Base-by-base conservation (phyloP, 1,140 invertebrate species). In the Drosophila elegans region DNA sequence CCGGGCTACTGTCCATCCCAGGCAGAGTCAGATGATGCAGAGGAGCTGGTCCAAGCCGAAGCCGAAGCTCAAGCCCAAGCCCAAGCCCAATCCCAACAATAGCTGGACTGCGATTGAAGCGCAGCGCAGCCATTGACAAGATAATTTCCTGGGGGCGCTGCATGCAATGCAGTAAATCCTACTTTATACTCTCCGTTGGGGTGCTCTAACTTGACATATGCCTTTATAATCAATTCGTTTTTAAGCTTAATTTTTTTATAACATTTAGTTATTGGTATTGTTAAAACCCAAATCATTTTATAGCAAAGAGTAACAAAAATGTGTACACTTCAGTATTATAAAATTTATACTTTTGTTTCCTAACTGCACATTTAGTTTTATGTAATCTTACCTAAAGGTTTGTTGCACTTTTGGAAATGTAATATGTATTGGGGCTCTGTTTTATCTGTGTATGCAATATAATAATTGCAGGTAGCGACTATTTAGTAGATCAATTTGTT, bases 111-210 rank as follows among this genome's bases (percentile, higher is more conserved):
- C 81, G 80, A 85, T 85, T 85, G 81, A 85, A 85, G 81, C 81
- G 63, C 78, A 85, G 81, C 81, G 63, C 78, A 85, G 74, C 78
- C 83, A 88, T 86, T 86, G 82, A 86, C 82, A 86, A 86, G 83
- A 86, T 86, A 86, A 86, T 86, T 86, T 75, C 64, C 79, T 75
- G 73, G 82, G 80, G 79, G 73, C 76, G 82, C 79, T 75, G 83
- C 82, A 75, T 78, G 68, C 82, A 53, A 75, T 80, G 54, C 74
- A 66, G 78, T 68, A 82, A 85, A 78, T 85, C 74, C 83, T 75
- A 54, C 32, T 57, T 51, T 13, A 78, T 85, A 71, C 78, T 16
- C 83, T 82, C 6, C 11, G 9, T 5, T 3, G 42, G 25, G 64
- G 16, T n/a, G 7, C 13, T 41, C n/a, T 48, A 16, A 13, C 36